These are phyloP conservation scores for Picus viridis DNA, from an alignment of 2,797 vertebrate genomes.

Conservation along the genomic window DNA sequence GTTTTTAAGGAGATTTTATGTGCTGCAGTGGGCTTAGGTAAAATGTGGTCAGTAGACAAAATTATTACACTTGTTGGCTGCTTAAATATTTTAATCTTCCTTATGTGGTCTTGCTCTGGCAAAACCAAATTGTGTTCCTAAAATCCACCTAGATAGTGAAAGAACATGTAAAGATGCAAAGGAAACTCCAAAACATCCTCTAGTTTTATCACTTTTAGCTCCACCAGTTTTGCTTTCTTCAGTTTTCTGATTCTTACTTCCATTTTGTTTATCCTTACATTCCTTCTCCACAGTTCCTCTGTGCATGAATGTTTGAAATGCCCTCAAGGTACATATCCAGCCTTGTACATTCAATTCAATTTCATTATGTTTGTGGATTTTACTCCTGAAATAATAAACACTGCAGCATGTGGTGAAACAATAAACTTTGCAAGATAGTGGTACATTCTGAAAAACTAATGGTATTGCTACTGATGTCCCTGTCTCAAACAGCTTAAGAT, in stretches of 20 bases:
- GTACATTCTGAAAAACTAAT: conserved; percentile 1
- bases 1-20: background rate
- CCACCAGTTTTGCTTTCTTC: conserved; percentile 2
- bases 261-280: conserved; percentile 40
- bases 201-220: conserved; percentile 31
- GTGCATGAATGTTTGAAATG: conserved; percentile 57
- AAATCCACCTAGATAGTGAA: background rate
- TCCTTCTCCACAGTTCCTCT: conserved; percentile 43
- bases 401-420: conserved; percentile 36
- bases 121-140: background rate
- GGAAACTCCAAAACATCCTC: background rate
- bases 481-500: conserved; percentile 10
- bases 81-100: background rate
- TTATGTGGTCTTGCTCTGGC: background rate
- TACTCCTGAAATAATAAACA: conserved; percentile 69
- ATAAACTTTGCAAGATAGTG: conserved; percentile 44
- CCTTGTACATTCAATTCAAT: conserved; percentile 64
- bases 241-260: conserved; percentile 37
- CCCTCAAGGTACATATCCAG: conserved; percentile 61
- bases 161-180: background rate
- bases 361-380: conserved; percentile 74
- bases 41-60: background rate
- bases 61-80: background rate
- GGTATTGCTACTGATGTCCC: background rate
- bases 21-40: background rate